phyloP scores from a whole-genome alignment of 2,797 vertebrate genomes.

The Dryobates pubescens region DNA sequence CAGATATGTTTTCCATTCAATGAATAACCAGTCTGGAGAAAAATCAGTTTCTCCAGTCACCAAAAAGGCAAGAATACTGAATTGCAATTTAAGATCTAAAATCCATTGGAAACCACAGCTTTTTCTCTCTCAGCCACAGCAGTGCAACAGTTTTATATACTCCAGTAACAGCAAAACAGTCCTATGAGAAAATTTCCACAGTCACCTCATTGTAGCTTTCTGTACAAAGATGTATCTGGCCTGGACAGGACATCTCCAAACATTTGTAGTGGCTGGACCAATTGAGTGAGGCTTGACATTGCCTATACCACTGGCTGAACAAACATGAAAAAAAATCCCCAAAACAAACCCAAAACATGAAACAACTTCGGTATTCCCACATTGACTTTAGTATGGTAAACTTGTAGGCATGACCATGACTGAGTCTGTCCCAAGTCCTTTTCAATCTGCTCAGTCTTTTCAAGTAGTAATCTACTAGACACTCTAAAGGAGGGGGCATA shows the following conservation, averaged over 20 bases:
- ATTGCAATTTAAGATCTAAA: neutral
- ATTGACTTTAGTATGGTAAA: neutral
- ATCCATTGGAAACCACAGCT: neutral
- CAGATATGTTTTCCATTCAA: slow-evolving; percentile 20
- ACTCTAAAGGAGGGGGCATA: neutral
- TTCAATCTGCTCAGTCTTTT: neutral
- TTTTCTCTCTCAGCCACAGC: neutral
- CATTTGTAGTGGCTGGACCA: neutral
- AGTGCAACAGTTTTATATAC: neutral
- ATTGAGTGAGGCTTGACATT: neutral
- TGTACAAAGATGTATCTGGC: neutral
- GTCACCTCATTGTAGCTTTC: neutral
- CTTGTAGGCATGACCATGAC: neutral
- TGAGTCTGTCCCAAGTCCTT: neutral
- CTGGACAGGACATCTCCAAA: neutral
- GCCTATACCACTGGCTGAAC: neutral
- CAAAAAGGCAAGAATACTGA: neutral
- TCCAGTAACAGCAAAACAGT: neutral
- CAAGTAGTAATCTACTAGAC: neutral
- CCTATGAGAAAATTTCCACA: neutral
- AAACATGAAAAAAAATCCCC: neutral
- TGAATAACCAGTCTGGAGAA: slow-evolving; percentile 26
- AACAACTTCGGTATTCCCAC: neutral
- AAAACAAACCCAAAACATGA: neutral
- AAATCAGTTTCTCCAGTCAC: slow-evolving; percentile 10